Evolutionary conservation across 2,113 vertebrate species (phyloP).

Genomic region (Eurypyga helias): DNA sequence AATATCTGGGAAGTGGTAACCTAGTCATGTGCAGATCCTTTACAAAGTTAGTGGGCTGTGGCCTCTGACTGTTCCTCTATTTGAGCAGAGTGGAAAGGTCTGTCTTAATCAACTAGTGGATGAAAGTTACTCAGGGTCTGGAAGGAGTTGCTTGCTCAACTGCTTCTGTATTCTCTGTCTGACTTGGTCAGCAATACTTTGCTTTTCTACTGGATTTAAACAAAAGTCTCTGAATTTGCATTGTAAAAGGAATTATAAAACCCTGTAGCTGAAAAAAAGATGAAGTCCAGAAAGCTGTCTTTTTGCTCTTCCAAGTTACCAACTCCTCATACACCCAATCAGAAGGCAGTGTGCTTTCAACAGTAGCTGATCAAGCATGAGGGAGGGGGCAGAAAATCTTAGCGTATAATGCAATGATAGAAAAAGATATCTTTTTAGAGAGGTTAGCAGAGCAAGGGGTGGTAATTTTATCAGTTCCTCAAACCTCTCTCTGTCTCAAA

Average conservation of each 20-base stretch:
- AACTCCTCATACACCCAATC: background rate
- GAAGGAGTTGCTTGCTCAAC: background rate
- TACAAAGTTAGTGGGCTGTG: background rate
- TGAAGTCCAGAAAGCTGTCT: background rate
- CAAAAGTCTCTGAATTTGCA: background rate
- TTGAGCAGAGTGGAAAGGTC: background rate
- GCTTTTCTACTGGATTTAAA: background rate
- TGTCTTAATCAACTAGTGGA: background rate
- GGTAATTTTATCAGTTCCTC: background rate
- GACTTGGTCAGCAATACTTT: background rate
- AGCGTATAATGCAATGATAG: too few species aligned
- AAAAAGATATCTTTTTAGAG: background rate
- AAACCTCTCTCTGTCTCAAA: background rate
- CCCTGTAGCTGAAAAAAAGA: rapidly evolving
- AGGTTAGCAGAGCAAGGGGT: background rate
- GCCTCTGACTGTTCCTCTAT: background rate
- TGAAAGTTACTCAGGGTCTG: background rate
- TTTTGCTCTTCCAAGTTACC: background rate
- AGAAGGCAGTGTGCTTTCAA: background rate
- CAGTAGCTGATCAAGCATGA: background rate
- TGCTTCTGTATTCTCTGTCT: background rate
- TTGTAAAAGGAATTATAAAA: background rate
- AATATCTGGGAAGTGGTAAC: background rate
- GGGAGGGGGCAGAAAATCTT: rapidly evolving
- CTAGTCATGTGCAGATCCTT: background rate